phyloP scores from a whole-genome alignment of 2,797 vertebrate species.

The Gymnoscopelus microlampas region DNA sequence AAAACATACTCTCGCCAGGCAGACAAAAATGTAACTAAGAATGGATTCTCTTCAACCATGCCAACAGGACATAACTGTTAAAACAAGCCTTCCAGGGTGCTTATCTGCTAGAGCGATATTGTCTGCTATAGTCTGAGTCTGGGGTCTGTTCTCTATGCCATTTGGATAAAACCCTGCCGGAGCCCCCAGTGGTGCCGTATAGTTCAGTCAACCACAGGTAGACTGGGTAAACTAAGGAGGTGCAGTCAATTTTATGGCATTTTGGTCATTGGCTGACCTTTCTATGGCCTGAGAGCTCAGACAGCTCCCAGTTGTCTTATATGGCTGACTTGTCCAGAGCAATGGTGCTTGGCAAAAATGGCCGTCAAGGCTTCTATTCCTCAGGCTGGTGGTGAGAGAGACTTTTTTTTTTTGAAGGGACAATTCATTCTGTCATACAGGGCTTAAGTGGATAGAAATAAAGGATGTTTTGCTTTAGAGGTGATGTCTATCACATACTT shows the following conservation, averaged over 20 bases:
- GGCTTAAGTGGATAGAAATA: conserved; percentile 41
- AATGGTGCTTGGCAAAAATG: conserved; percentile 52
- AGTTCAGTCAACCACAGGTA: conserved; percentile 57
- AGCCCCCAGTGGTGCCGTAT: conserved; percentile 50
- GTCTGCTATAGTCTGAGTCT: conserved; percentile 47
- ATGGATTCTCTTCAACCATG: conserved; percentile 56
- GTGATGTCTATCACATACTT: conserved; percentile 34
- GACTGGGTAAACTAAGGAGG: conserved; percentile 46
- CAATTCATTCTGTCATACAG: conserved; percentile 40
- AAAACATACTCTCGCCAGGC: too few species aligned
- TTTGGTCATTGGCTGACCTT: conserved; percentile 62
- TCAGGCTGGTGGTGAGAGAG: conserved; percentile 30
- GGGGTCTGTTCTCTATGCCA: conserved; percentile 17
- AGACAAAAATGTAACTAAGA: conserved; percentile 12
- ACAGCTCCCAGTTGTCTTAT: conserved; percentile 61
- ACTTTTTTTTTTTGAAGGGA: conserved; percentile 29
- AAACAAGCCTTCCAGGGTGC: conserved; percentile 40
- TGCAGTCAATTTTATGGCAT: conserved; percentile 48
- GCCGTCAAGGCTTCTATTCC: conserved; percentile 49
- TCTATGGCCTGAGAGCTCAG: conserved; percentile 50
- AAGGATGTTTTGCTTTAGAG: conserved; percentile 27
- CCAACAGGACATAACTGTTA: conserved; percentile 60
- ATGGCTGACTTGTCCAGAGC: conserved; percentile 49
- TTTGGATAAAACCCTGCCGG: conserved; percentile 53
- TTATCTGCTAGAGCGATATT: conserved; percentile 63